Percentiles rank a stretch among this genome's conserved stretches.
phyloP scores from a whole-genome alignment of 2,113 vertebrate species.

The Lepisosteus osseus region DNA sequence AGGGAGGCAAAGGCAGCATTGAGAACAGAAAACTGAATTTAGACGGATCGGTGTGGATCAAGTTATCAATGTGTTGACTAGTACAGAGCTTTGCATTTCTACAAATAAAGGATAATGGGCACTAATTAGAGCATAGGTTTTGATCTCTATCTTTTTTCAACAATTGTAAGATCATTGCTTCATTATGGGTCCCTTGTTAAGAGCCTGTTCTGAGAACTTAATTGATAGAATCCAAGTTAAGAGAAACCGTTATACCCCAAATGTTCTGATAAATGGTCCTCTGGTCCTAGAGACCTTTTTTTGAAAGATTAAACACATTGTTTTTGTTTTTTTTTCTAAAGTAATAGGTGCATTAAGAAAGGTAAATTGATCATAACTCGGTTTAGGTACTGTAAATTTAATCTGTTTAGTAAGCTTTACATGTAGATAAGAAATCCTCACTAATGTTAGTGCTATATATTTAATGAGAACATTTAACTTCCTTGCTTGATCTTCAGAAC shows the following conservation, averaged over 20 bases:
- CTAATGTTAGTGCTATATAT: neutral
- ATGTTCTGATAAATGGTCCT: neutral
- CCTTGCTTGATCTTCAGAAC: neutral
- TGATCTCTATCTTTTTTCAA: conserved; percentile 1
- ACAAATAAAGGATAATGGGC: neutral
- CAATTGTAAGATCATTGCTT: neutral
- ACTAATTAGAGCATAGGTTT: neutral
- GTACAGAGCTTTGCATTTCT: neutral
- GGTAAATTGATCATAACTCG: neutral
- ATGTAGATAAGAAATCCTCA: neutral
- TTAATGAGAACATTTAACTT: neutral
- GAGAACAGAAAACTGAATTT: neutral
- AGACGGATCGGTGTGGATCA: neutral
- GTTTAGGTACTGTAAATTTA: neutral
- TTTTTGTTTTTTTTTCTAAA: neutral
- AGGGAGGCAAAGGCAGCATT: neutral
- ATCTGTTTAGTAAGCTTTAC: neutral
- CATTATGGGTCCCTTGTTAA: neutral
- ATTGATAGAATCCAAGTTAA: neutral
- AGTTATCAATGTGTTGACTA: neutral
- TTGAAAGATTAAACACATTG: neutral
- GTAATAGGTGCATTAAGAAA: conserved; percentile 2
- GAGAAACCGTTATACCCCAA: neutral
- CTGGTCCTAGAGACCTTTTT: neutral
- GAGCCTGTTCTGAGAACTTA: neutral